Evolutionary conservation across 2,888 invertebrate species (phyloP), one percentile per base, ranked within the genome.

Genomic region (Habroteleia sp.): DNA sequence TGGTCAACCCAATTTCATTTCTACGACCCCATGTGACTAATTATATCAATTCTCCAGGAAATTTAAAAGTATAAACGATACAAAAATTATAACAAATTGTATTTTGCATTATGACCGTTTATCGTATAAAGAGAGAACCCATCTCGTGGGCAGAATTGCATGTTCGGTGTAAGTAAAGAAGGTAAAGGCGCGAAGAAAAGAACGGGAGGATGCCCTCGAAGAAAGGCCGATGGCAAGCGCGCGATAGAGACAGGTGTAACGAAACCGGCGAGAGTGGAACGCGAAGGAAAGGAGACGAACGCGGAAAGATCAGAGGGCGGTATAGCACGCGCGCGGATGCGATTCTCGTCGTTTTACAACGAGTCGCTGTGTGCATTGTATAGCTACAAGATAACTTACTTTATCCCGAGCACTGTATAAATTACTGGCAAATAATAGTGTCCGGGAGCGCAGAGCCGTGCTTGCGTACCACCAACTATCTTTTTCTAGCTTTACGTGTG

Each of bases 371-470:
- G 79, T 48, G 76, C 79, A 82, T 80, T 79, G 79, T 79, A 54
- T 29, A 39, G 72, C 65, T 77, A 74, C 77, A 63, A 79, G 82
- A 84, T 85, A 86, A 83, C 80, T 85, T 80, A 83, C 81, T 84
- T 83, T 81, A 78, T 79, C 71, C 74, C 69, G 76, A 68, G 74
- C 74, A 76, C 78, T 80, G 80, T 80, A 81, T 85, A 82, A 85
- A 84, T 84, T 82, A 81, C 80, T 60, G 42, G 77, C 79, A 79
- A 84, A 84, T 84, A 83, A 84, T 83, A 79, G 79, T 78, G 79
- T 76, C 73, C 42, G 44, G 39, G 54, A 72, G 62, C 50, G 35
- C 41, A 42, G 29, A 31, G 13, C 41, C 11, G 50, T n/a, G 60
- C 46, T 54, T 35, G 52, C 7, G 13, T 33, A 33, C 11, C 11